Evolutionary conservation across 2,113 vertebrate species (phyloP).

Genomic region (Odocoileus hemionus): DNA sequence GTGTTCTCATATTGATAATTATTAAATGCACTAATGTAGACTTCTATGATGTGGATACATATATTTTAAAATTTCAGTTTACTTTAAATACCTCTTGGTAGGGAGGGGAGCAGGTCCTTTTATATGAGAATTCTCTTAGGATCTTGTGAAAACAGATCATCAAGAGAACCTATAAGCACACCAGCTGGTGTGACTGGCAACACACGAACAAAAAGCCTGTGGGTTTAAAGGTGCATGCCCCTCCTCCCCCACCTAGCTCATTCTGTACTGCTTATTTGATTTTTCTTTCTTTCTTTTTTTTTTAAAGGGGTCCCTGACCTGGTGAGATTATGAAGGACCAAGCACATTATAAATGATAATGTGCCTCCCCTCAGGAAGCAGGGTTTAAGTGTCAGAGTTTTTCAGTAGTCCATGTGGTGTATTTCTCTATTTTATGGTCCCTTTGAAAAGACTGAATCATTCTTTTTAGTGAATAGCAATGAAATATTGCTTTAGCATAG

Average conservation of each 20-base stretch:
- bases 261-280: background rate
- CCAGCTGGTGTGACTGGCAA: constrained; percentile 42
- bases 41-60: background rate
- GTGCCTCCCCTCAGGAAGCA: constrained; percentile 56
- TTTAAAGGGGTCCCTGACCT: constrained; percentile 16
- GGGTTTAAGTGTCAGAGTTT: constrained; percentile 38
- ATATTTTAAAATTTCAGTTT: background rate
- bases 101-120: background rate
- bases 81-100: background rate
- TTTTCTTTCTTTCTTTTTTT: background rate
- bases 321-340: constrained; percentile 6
- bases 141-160: constrained; percentile 43
- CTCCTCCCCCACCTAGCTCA: background rate
- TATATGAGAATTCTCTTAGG: constrained; percentile 46
- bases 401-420: constrained; percentile 51
- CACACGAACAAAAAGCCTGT: constrained; percentile 28
- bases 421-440: constrained; percentile 57
- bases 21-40: background rate
- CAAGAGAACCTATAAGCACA: constrained; percentile 3
- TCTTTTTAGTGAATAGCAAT: constrained; percentile 38
- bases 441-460: constrained; percentile 45
- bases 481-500: constrained; percentile 40
- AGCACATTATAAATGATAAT: constrained; percentile 43
- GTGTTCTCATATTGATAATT: background rate
- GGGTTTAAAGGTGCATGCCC: constrained; percentile 13